These are phyloP conservation scores for Bettongia penicillata DNA, from an alignment of 2,113 vertebrate genomes.

Conservation along the genomic window DNA sequence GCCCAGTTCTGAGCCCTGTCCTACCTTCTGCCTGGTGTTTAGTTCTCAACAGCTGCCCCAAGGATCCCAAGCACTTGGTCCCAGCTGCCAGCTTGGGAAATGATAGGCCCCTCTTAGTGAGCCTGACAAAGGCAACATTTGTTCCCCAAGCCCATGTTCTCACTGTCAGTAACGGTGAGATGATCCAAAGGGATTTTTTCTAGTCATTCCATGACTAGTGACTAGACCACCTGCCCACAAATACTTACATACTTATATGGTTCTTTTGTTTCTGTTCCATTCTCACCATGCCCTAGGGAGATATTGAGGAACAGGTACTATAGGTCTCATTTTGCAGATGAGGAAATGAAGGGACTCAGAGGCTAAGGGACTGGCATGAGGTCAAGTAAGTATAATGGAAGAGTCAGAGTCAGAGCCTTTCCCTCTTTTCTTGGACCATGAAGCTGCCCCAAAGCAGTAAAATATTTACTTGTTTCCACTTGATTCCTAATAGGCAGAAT, in stretches of 20 bases:
- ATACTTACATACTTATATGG: conserved; percentile 15
- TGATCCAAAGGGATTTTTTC: conserved; percentile 60
- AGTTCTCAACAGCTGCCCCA: conserved; percentile 72
- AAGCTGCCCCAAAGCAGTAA: background rate
- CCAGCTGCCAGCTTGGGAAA: conserved; percentile 75
- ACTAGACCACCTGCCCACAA: conserved; percentile 45
- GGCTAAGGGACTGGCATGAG: background rate
- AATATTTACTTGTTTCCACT: conserved; percentile 25
- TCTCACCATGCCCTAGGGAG: background rate
- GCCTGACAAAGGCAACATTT: conserved; percentile 75
- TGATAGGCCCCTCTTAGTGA: conserved; percentile 67
- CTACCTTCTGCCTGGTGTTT: conserved; percentile 74
- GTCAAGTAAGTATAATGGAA: conserved; percentile 7
- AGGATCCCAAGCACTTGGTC: conserved; percentile 65
- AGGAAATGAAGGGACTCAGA: background rate
- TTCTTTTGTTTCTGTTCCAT: conserved; percentile 22
- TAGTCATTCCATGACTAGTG: conserved; percentile 47
- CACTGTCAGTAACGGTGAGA: conserved; percentile 67
- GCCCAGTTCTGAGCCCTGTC: conserved; percentile 64
- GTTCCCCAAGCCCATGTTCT: conserved; percentile 64
- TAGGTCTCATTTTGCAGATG: background rate
- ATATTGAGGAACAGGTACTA: conserved; percentile 17
- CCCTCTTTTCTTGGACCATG: background rate
- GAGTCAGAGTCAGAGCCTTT: background rate
- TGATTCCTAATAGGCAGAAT: conserved; percentile 3